These are phyloP conservation scores for Antechinus stuartii DNA, from an alignment of 2,113 vertebrate species.

Conservation along the genomic window DNA sequence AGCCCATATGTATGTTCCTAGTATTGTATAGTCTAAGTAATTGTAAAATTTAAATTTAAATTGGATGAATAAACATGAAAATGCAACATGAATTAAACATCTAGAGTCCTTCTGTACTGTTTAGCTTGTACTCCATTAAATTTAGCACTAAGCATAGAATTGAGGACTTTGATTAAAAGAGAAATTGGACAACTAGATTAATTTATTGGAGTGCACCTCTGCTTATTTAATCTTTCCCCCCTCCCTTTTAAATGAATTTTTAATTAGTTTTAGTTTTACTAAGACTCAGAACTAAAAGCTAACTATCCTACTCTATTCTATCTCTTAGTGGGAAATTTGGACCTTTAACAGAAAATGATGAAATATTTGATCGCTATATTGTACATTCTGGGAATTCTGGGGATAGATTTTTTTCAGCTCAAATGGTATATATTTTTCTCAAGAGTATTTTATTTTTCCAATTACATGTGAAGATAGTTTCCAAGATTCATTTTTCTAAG, in stretches of 20 bases:
- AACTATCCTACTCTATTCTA: slow-evolving; percentile 55
- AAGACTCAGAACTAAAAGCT: slow-evolving; percentile 20
- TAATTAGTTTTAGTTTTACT: slow-evolving; percentile 64
- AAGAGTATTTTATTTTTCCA: too few species aligned
- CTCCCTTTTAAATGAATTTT: slow-evolving; percentile 67
- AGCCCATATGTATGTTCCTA: slow-evolving; percentile 46
- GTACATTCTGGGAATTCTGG: background rate
- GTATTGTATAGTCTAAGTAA: slow-evolving; percentile 56
- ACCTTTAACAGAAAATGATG: slow-evolving; percentile 25
- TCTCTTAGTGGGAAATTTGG: slow-evolving; percentile 14
- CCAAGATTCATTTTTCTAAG: too few species aligned
- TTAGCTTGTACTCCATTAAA: slow-evolving; percentile 60
- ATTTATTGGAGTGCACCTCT: slow-evolving; percentile 61
- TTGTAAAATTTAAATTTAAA: slow-evolving; percentile 71
- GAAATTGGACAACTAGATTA: slow-evolving; percentile 61
- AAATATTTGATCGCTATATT: background rate
- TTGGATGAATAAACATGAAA: slow-evolving; percentile 51
- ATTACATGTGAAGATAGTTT: too few species aligned
- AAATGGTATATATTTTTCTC: background rate
- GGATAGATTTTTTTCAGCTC: background rate
- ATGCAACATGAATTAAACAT: slow-evolving; percentile 68
- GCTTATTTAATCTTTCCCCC: slow-evolving; percentile 61
- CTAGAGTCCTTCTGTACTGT: slow-evolving; percentile 43
- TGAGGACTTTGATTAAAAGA: slow-evolving; percentile 63
- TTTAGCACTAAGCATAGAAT: slow-evolving; percentile 58